Evolutionary conservation across 2,113 vertebrate genomes (phyloP).

Genomic region (Puntigrus tetrazona): DNA sequence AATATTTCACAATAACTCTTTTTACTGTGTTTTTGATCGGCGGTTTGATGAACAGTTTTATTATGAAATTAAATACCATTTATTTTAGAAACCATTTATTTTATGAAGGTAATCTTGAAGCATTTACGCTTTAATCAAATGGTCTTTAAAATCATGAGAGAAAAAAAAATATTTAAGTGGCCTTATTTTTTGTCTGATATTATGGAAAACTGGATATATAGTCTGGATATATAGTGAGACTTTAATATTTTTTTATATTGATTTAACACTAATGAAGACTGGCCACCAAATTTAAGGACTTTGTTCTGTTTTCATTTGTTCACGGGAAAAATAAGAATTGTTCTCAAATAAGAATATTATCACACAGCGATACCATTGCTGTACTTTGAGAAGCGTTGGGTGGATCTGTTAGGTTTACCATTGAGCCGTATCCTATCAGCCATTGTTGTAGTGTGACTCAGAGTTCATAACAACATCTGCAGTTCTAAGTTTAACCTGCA

Average conservation of each 20-base stretch:
- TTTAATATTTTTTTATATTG: background rate
- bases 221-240: no score
- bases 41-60: background rate
- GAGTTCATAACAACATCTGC: background rate
- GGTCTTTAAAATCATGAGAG: background rate
- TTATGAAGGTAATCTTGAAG: background rate
- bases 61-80: background rate
- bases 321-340: background rate
- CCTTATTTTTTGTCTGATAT: background rate
- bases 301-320: background rate
- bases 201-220: no score
- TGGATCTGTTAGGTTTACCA: background rate
- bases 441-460: background rate
- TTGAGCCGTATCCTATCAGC: background rate
- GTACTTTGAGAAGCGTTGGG: slow-evolving; percentile 7
- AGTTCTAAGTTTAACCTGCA: background rate
- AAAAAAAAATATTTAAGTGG: background rate
- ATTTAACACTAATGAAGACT: background rate
- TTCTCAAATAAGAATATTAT: background rate
- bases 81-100: background rate
- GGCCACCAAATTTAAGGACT: background rate
- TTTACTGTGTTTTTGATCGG: no score
- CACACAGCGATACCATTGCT: background rate
- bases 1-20: background rate
- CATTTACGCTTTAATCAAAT: background rate